A percentile compares a stretch with the other conserved stretches of the same genome.
Conservation (phyloP, 2,888 invertebrate species). For the Lochmaea capreae region DNA sequence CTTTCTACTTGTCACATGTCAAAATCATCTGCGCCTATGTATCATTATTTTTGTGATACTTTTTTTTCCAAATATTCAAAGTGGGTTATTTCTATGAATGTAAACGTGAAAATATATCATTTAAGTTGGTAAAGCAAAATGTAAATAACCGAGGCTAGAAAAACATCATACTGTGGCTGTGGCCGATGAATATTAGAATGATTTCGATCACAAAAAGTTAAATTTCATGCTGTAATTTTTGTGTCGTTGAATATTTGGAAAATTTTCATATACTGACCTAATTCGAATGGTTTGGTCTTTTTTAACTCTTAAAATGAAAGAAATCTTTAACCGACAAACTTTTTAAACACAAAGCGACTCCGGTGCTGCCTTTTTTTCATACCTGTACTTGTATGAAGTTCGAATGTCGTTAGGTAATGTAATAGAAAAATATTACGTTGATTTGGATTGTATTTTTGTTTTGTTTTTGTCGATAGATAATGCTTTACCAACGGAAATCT, state of each 20-base stretch:
- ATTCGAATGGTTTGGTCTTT: too few species aligned
- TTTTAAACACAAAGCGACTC: not conserved
- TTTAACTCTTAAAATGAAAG: too few species aligned
- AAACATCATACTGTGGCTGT: conserved; percentile 28
- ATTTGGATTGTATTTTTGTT: not conserved
- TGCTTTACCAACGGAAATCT: conserved; percentile 37
- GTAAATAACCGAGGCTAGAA: conserved; percentile 19
- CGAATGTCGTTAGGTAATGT: not conserved
- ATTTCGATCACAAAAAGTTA: not conserved
- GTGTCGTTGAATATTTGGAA: not conserved
- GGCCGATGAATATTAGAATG: conserved; percentile 21
- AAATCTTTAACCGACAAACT: not conserved
- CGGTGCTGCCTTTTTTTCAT: not conserved
- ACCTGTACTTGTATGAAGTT: not conserved
- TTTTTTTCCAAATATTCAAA: not conserved
- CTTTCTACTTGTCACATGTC: not conserved
- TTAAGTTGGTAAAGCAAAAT: conserved; percentile 33
- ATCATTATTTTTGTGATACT: too few species aligned
- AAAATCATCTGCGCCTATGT: not conserved
- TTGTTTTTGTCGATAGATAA: conserved; percentile 4
- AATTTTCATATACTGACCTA: not conserved
- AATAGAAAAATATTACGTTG: not conserved
- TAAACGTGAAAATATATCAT: conserved; percentile 18
- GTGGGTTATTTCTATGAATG: conserved; percentile 34
- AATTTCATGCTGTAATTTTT: too few species aligned